Evolutionary conservation across 2,113 vertebrate species (phyloP), one percentile per base, ranked within the genome.

Genomic region (Saguinus imperator): DNA sequence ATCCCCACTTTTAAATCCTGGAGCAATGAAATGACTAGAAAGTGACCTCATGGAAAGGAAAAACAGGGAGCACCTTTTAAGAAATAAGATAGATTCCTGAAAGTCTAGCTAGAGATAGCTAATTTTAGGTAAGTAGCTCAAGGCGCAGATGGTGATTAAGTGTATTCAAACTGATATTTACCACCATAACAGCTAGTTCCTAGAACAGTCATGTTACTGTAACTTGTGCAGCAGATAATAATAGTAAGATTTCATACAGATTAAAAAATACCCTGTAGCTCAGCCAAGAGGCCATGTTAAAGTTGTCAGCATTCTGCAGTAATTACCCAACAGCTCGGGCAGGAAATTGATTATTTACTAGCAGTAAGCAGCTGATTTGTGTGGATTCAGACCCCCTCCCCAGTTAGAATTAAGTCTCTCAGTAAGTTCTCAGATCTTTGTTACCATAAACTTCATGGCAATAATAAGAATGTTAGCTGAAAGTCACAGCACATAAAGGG

Each of bases 101-200:
- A 97, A 98, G 97, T 93, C 57, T 35, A 58, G 20, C 61, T 97
- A 96, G 95, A 96, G 92, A 97, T 77, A 97, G 92, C 95, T 98
- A 95, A 98, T 98, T 98, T 98, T 95, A 96, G 97, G 96, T 98
- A 98, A 98, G 93, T 98, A 97, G 93, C 98, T 98, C 96, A 82
- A 93, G 93, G 97, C 98, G 94, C 97, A 57, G 94, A 94, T 98
- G 96, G 97, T 98, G 98, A 98, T 98, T 98, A 98, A 98, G 85
- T 98, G 86, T 94, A 92, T 94, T 98, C 97, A 98, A 92, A 98
- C 98, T 97, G 95, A 79, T 98, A 98, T 98, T 98, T 98, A 95
- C 95, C 95, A 89, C 97, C 84, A 27, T 98, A 98, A 98, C 98
- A 98, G 97, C 96, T 89, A 90, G 97, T 98, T 98, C 97, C 97